Conservation (phyloP, 2,113 vertebrate genomes). For the Acinonyx jubatus region DNA sequence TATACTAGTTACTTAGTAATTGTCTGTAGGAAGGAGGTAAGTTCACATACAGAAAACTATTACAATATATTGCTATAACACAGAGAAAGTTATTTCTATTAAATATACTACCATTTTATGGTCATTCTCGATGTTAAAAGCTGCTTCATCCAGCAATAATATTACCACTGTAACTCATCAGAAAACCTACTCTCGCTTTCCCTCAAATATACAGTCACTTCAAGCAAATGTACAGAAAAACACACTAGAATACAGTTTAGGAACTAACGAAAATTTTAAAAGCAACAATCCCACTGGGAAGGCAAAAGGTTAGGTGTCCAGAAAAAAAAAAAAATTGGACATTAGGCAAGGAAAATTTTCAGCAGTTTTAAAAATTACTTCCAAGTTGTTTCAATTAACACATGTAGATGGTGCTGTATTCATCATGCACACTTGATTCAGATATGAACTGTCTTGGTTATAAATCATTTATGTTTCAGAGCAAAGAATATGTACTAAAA, state of each 20-base stretch:
- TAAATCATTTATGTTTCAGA: conserved; percentile 20
- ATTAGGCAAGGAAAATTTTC: not conserved
- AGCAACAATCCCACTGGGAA: not conserved
- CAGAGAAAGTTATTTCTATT: conserved; percentile 45
- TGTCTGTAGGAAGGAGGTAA: conserved; percentile 17
- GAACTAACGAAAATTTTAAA: conserved; percentile 50
- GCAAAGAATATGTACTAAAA: not conserved
- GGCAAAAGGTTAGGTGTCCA: not conserved
- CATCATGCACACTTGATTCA: not conserved
- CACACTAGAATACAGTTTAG: not conserved
- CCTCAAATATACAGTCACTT: not conserved
- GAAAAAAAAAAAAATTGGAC: not conserved
- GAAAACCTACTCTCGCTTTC: not conserved
- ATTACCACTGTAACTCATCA: conserved; percentile 14
- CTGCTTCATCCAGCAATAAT: not conserved
- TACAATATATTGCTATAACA: conserved; percentile 54
- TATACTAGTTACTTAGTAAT: conserved; percentile 35
- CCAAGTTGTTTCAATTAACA: conserved; percentile 34
- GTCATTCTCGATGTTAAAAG: conserved; percentile 30
- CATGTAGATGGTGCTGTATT: not conserved
- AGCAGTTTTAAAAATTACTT: conserved; percentile 42
- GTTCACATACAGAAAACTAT: conserved; percentile 1
- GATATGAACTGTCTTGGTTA: not conserved
- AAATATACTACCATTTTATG: conserved; percentile 35
- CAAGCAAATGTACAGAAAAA: not conserved